Conservation (phyloP, 37 sponge, comb jelly and placozoan genomes). For the Hormiphora californensis region DNA sequence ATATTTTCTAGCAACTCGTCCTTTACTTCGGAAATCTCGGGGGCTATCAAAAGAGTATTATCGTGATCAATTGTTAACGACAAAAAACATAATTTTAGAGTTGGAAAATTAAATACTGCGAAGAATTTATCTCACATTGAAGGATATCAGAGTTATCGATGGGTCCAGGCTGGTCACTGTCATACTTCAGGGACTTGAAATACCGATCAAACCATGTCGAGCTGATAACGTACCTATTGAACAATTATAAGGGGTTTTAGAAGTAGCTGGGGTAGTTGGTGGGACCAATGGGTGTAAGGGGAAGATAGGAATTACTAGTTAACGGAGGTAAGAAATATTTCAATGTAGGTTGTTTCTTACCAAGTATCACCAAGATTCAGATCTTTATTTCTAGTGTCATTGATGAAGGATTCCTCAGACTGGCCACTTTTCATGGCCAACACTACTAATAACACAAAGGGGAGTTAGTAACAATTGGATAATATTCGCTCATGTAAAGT, state of each 20-base stretch:
- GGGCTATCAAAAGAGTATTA: background rate
- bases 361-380: constrained; percentile 10
- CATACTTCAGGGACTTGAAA: constrained; percentile 6
- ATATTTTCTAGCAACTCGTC: constrained; percentile 43
- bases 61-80: background rate
- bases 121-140: constrained; percentile 60
- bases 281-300: too few relatives aligned
- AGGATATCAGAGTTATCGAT: constrained; percentile 80
- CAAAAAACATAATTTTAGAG: too few relatives aligned
- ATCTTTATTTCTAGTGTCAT: background rate
- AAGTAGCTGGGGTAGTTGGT: too few relatives aligned
- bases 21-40: background rate
- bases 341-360: background rate
- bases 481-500: too few relatives aligned
- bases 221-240: constrained; percentile 29
- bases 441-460: too few relatives aligned
- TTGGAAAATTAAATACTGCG: too few relatives aligned
- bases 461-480: too few relatives aligned
- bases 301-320: too few relatives aligned
- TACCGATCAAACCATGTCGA: constrained; percentile 46
- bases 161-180: constrained; percentile 75
- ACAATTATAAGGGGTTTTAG: background rate
- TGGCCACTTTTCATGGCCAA: constrained; percentile 52
- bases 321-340: background rate
- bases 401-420: constrained; percentile 19